Conservation (phyloP, 2,113 vertebrate species). For the Leptosomus discolor region DNA sequence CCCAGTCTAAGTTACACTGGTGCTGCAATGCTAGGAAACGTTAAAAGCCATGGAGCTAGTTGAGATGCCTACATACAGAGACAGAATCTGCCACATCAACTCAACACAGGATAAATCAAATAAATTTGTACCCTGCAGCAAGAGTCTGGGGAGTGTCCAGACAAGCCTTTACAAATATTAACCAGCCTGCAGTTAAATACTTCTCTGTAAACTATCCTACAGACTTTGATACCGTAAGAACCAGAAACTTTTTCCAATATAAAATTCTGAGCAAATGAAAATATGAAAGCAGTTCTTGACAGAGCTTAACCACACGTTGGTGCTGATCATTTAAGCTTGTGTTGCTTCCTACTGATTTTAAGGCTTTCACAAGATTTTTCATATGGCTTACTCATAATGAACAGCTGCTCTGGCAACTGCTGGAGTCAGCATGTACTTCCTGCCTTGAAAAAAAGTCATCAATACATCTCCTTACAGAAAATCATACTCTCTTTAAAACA, state of each 20-base stretch:
- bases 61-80: background rate
- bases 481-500: background rate
- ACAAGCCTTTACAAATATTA: constrained; percentile 49
- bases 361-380: background rate
- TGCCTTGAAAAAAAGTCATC: constrained; percentile 1
- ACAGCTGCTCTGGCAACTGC: constrained; percentile 48
- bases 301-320: background rate
- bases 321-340: background rate
- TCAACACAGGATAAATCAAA: background rate
- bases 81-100: background rate
- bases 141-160: constrained; percentile 45
- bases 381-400: background rate
- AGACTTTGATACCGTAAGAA: background rate
- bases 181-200: constrained; percentile 31
- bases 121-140: constrained; percentile 21
- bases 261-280: background rate
- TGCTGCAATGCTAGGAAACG: background rate
- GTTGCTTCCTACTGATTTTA: background rate
- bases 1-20: background rate
- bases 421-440: constrained; percentile 40
- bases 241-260: background rate
- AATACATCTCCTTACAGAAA: background rate
- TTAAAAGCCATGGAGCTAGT: background rate
- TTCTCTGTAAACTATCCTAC: constrained; percentile 1
- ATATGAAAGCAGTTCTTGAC: background rate